These are phyloP conservation scores for Echinometra lucunter DNA, from an alignment of 53 echinoderm and acorn worm species.

Conservation along the genomic window DNA sequence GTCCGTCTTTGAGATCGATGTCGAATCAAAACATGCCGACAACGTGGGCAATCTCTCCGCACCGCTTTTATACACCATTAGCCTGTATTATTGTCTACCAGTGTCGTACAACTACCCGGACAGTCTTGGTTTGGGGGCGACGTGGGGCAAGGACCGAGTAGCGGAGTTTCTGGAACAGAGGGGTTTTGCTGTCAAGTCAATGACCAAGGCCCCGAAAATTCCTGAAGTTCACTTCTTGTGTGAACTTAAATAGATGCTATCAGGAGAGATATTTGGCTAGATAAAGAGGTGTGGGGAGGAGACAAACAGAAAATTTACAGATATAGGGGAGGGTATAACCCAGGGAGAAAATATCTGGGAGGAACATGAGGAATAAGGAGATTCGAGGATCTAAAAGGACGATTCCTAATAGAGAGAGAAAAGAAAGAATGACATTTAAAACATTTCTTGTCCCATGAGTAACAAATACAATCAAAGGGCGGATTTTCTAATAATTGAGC, in stretches of 20 bases:
- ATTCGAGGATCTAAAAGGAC: too few species aligned
- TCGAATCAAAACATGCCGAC: slow-evolving; percentile 70
- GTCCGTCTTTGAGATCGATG: slow-evolving; percentile 70
- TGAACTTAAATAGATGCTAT: background rate
- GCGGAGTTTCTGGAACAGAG: slow-evolving; percentile 73
- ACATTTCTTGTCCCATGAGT: too few species aligned
- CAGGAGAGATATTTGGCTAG: too few species aligned
- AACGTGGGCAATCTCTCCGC: slow-evolving; percentile 56
- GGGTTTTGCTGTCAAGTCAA: slow-evolving; percentile 71
- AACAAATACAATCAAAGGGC: too few species aligned
- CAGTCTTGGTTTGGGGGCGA: slow-evolving; percentile 77
- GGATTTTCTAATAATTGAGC: too few species aligned
- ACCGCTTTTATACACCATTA: slow-evolving; percentile 56
- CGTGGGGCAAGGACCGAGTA: slow-evolving; percentile 83
- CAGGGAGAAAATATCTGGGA: too few species aligned
- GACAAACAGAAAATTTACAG: too few species aligned
- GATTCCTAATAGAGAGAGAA: too few species aligned
- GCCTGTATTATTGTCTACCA: slow-evolving; percentile 84
- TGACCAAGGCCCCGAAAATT: background rate
- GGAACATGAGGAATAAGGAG: too few species aligned
- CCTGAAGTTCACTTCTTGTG: background rate
- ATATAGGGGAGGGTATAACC: too few species aligned
- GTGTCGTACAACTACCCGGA: slow-evolving; percentile 71
- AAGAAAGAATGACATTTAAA: too few species aligned
- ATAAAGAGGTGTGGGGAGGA: too few species aligned